These are phyloP conservation scores for Capitella teleta DNA, from an alignment of 1,140 invertebrate species.

Conservation along the genomic window DNA sequence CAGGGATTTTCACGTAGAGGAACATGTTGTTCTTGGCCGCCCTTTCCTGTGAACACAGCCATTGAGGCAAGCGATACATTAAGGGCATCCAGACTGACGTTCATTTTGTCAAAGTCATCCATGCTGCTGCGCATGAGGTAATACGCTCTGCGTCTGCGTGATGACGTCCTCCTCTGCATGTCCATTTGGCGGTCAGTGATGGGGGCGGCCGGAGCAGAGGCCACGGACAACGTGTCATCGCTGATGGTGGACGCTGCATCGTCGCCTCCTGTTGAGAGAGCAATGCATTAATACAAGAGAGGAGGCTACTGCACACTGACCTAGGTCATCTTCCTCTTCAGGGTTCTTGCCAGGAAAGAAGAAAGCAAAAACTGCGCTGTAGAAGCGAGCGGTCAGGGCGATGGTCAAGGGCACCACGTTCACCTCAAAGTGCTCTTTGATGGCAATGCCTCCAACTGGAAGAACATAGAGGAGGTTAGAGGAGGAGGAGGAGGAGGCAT, in stretches of 20 bases:
- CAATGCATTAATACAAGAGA: not conserved
- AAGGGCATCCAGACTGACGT: constrained; percentile 45
- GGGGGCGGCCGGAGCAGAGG: not conserved
- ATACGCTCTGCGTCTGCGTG: not conserved
- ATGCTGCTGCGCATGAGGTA: constrained; percentile 29
- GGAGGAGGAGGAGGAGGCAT: no score
- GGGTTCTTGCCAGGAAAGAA: constrained; percentile 87
- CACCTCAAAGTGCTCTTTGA: constrained; percentile 85
- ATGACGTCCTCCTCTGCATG: constrained; percentile 3
- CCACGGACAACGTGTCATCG: not conserved
- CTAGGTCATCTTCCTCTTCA: constrained; percentile 17
- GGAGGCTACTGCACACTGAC: not conserved
- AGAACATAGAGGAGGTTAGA: constrained; percentile 43
- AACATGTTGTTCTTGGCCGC: constrained; percentile 98
- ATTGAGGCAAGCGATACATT: not conserved
- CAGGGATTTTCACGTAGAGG: constrained; percentile 91
- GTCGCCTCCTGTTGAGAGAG: not conserved
- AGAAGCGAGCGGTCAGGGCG: constrained; percentile 90
- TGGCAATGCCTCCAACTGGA: constrained; percentile 90
- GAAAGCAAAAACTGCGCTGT: constrained; percentile 93
- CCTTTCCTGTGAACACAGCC: constrained; percentile 58
- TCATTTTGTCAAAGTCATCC: constrained; percentile 97
- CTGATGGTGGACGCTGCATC: not conserved
- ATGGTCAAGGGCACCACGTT: constrained; percentile 39
- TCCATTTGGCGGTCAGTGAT: not conserved